phyloP scores from a whole-genome alignment of 35 echinoderm and acorn worm genomes.

The Hemicentrotus pulcherrimus region DNA sequence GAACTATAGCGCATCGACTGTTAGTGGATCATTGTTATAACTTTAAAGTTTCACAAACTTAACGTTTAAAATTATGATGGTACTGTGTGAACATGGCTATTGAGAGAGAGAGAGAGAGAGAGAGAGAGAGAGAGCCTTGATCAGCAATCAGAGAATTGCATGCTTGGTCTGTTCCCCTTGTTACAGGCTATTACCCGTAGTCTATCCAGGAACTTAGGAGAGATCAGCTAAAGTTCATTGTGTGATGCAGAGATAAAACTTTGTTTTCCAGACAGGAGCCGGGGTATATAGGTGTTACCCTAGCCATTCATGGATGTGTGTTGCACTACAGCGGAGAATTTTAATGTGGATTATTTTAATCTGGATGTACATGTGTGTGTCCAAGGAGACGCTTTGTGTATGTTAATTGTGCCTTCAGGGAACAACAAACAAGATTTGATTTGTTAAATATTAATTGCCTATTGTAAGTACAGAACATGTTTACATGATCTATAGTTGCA shows the following conservation, averaged over 20 bases:
- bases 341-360: neutral
- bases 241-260: neutral
- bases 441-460: neutral
- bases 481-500: neutral
- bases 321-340: neutral
- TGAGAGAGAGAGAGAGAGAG: neutral
- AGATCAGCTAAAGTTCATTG: neutral
- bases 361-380: neutral
- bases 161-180: neutral
- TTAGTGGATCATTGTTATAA: too few species aligned
- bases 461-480: neutral
- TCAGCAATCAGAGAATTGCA: neutral
- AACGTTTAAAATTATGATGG: too few species aligned
- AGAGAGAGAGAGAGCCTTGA: neutral
- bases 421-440: neutral
- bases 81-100: too few species aligned
- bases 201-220: neutral
- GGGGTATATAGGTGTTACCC: neutral
- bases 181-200: neutral
- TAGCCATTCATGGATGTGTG: neutral
- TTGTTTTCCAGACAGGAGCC: neutral
- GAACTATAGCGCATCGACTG: too few species aligned
- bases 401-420: neutral
- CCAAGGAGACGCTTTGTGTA: neutral
- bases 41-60: too few species aligned